A percentile compares a stretch with the other conserved stretches of the same genome.
phyloP scores from a whole-genome alignment of 2,888 invertebrate species.

The Leptopilina myrica region DNA sequence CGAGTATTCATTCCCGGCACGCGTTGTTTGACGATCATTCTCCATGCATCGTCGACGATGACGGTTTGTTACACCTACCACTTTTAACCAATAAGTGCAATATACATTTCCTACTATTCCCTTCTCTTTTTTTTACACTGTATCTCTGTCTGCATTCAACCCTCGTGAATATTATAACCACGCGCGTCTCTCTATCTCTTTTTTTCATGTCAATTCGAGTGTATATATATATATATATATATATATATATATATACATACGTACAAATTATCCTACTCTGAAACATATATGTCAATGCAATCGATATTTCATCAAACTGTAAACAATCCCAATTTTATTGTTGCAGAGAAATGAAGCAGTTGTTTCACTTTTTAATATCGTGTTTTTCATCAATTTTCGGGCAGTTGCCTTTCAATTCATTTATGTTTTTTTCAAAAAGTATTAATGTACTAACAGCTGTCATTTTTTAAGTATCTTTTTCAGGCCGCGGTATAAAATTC shows the following conservation, averaged over 20 bases:
- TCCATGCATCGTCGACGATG: constrained; percentile 60
- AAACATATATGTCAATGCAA: neutral
- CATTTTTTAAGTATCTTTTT: no score
- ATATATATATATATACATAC: neutral
- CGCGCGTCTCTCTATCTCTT: neutral
- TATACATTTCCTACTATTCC: constrained; percentile 34
- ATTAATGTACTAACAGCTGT: no score
- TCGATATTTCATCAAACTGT: neutral
- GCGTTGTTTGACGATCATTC: constrained; percentile 71
- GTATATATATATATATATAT: neutral
- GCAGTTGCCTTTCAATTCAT: neutral
- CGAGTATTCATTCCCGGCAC: constrained; percentile 67
- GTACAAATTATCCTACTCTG: neutral
- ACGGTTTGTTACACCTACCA: constrained; percentile 51
- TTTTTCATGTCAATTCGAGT: neutral
- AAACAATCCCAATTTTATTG: constrained; percentile 1
- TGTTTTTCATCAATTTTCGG: neutral
- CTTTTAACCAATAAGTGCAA: constrained; percentile 52
- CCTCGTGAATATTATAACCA: neutral
- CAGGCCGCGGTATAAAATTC: no score
- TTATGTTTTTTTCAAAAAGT: neutral
- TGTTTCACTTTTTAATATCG: neutral
- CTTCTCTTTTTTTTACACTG: no score
- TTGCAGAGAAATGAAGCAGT: neutral
- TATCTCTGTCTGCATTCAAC: neutral